A percentile compares a stretch with the other conserved stretches of the same genome.
Evolutionary conservation across 2,113 vertebrate species (phyloP).

Genomic region (Desmodus rotundus): DNA sequence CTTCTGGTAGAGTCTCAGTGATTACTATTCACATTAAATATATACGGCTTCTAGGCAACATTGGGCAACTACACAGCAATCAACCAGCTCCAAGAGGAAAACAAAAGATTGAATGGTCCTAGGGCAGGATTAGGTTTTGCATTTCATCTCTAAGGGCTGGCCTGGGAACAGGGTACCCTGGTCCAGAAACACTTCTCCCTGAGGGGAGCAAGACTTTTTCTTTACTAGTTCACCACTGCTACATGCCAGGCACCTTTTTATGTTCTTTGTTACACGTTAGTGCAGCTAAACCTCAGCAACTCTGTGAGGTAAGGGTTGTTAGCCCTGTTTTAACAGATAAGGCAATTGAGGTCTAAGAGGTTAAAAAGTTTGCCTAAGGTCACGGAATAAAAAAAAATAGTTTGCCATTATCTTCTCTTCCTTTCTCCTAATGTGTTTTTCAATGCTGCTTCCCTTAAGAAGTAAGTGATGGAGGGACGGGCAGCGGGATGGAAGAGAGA

Average conservation of each 20-base stretch:
- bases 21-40: not conserved
- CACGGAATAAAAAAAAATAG: not conserved
- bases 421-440: not conserved
- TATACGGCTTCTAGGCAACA: not conserved
- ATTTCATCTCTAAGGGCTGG: not conserved
- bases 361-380: not conserved
- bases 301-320: not conserved
- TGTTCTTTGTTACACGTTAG: not conserved
- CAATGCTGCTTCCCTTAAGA: not conserved
- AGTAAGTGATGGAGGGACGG: not conserved
- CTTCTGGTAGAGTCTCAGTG: not conserved
- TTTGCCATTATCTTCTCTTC: not conserved
- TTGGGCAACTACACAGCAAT: not conserved
- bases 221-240: not conserved
- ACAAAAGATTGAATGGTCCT: not conserved
- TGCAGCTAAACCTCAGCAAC: not conserved
- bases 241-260: not conserved
- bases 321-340: not conserved
- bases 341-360: constrained; percentile 25
- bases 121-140: not conserved
- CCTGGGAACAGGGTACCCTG: not conserved
- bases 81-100: not conserved
- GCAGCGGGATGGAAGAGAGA: not conserved
- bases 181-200: not conserved
- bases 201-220: not conserved